Conservation (phyloP, 2,113 vertebrate species). For the Anarrhichthys ocellatus region DNA sequence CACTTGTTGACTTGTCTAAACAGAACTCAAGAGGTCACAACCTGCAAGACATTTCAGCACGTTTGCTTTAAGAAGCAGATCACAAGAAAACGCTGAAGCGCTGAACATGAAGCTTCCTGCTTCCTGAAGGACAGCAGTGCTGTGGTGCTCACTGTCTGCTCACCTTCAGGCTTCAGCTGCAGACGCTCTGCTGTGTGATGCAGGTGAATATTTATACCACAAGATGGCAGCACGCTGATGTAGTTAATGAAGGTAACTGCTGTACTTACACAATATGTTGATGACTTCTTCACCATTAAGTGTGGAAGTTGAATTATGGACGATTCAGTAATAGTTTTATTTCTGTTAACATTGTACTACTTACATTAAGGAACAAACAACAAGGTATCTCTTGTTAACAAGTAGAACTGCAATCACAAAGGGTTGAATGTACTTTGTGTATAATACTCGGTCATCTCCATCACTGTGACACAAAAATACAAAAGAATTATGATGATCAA, state of each 20-base stretch:
- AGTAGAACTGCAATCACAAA: background rate
- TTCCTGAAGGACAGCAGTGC: too few species aligned
- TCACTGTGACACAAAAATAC: background rate
- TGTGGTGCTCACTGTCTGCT: too few species aligned
- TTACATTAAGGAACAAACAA: background rate
- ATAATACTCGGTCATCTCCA: background rate
- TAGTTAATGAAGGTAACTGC: background rate
- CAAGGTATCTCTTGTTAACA: background rate
- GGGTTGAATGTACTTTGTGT: background rate
- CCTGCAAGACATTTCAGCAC: too few species aligned
- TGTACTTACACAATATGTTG: too few species aligned
- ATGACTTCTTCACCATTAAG: too few species aligned
- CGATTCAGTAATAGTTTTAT: too few species aligned
- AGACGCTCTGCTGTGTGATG: background rate
- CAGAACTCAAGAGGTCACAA: too few species aligned
- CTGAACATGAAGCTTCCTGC: too few species aligned
- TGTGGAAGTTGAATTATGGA: background rate
- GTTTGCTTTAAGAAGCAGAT: too few species aligned
- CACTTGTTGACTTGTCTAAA: too few species aligned
- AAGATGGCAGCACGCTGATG: constrained; percentile 32
- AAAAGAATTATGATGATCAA: background rate
- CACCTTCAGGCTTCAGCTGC: background rate
- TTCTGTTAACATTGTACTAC: background rate
- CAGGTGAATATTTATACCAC: background rate
- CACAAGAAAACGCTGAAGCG: too few species aligned